Evolutionary conservation across 2,797 vertebrate genomes (phyloP).

Genomic region (Trichosurus vulpecula): DNA sequence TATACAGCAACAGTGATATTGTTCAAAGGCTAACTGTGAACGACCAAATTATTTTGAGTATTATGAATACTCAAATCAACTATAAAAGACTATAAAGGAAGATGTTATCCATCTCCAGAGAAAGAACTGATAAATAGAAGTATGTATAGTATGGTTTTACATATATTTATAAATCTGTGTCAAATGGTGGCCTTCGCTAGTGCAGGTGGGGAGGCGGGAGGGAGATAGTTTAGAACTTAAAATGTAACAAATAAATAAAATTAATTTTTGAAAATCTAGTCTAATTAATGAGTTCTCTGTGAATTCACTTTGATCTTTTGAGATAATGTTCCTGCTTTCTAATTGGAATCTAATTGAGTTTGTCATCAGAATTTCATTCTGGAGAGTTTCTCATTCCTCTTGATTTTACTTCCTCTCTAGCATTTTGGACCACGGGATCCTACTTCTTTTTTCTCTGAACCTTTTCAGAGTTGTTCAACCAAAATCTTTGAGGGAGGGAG

Average conservation of each 20-base stretch:
- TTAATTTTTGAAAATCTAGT: neutral
- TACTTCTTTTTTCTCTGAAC: neutral
- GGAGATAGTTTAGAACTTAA: too few species aligned
- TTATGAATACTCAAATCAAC: too few species aligned
- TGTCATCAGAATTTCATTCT: neutral
- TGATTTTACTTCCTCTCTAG: neutral
- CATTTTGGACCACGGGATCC: neutral
- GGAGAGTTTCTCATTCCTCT: neutral
- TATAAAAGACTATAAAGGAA: too few species aligned
- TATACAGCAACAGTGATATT: neutral
- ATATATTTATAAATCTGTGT: too few species aligned
- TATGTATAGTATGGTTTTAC: too few species aligned
- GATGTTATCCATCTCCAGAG: too few species aligned
- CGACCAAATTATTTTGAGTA: too few species aligned
- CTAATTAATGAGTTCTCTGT: too few species aligned
- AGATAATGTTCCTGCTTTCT: neutral
- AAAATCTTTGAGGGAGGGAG: neutral
- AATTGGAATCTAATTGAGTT: neutral
- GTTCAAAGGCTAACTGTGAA: neutral
- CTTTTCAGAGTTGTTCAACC: neutral
- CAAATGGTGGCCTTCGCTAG: too few species aligned
- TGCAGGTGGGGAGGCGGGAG: too few species aligned
- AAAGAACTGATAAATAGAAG: too few species aligned
- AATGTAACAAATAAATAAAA: neutral
- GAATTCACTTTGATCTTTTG: too few species aligned